Evolutionary conservation across 2,888 invertebrate species (phyloP), one percentile per base, ranked within the genome.

Genomic region (Zelleria hepariella): DNA sequence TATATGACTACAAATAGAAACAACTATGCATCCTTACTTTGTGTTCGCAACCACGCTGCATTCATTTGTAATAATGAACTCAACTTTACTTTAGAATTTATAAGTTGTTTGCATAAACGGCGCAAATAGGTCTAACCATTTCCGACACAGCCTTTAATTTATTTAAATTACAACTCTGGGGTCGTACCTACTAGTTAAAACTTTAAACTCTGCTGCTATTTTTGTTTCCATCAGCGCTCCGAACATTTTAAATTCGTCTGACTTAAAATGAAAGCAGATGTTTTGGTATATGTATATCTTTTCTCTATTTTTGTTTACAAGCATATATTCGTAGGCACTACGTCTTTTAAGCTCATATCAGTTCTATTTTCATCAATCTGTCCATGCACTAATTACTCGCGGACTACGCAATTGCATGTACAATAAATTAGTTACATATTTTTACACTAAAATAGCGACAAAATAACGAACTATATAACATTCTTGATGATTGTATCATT

Each of bases 341-440:
- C 90, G 80, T 90, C 86, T 78, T 86, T 82, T 91, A 91, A 91
- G 91, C 91, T 91, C 91, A 90, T 91, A 89, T 90, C 90, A 91
- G 91, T 90, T 89, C 89, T 90, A 89, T 83, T 81, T 58, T 58
- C 77, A 82, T 84, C 76, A 72, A 78, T 73, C 78, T 83, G 82
- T 82, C 71, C 79, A 84, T 86, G 82, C 80, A 80, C 77, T 77
- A 71, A 24, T 78, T 77, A 79, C 78, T 82, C 77, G 79, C 82
- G 76, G 76, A 73, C 85, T 84, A 85, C 80, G 75, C n/a, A n/a
- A n/a, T n/a, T n/a, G n/a, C 77, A 80, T 78, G 75, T 82, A 84
- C 75, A 81, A n/a, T n/a, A n/a, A 80, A 78, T 78, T 78, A 77
- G 71, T 60, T 48, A 7, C 48, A 48, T 66, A 75, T 78, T 69